These are phyloP conservation scores for Anguilla pacifica DNA, from an alignment of 2,797 vertebrate genomes.

Conservation along the genomic window DNA sequence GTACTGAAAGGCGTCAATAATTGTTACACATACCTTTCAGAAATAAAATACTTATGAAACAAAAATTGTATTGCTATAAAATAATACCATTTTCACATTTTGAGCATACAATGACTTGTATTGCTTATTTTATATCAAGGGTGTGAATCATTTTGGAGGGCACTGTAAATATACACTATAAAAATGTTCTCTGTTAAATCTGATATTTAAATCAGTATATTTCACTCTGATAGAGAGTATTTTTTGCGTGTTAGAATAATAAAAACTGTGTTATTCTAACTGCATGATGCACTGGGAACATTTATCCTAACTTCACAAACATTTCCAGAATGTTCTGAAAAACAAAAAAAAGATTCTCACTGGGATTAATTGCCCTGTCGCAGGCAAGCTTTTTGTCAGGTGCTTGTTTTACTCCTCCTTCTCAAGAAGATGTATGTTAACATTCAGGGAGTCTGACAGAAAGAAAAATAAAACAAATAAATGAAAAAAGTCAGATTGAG, in stretches of 20 bases:
- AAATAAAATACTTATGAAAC: too few species aligned
- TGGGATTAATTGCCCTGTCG: background rate
- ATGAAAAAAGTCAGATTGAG: background rate
- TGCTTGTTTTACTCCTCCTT: background rate
- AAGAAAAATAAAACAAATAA: background rate
- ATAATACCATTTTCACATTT: background rate
- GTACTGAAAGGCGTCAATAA: background rate
- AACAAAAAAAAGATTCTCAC: background rate
- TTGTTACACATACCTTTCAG: background rate
- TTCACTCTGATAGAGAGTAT: too few species aligned
- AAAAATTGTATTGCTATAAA: too few species aligned
- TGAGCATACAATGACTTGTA: background rate
- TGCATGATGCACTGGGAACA: background rate
- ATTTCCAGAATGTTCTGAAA: background rate
- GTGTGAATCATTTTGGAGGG: background rate
- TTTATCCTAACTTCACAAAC: background rate
- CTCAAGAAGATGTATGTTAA: background rate
- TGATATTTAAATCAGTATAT: background rate
- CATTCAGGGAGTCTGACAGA: background rate
- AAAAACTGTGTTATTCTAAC: background rate
- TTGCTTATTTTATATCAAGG: background rate
- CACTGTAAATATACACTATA: background rate
- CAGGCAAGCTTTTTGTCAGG: background rate
- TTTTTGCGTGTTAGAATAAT: background rate
- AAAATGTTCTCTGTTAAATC: background rate